These are phyloP conservation scores for Dolichotis patagonum DNA, from an alignment of 2,113 vertebrate species.

Conservation along the genomic window DNA sequence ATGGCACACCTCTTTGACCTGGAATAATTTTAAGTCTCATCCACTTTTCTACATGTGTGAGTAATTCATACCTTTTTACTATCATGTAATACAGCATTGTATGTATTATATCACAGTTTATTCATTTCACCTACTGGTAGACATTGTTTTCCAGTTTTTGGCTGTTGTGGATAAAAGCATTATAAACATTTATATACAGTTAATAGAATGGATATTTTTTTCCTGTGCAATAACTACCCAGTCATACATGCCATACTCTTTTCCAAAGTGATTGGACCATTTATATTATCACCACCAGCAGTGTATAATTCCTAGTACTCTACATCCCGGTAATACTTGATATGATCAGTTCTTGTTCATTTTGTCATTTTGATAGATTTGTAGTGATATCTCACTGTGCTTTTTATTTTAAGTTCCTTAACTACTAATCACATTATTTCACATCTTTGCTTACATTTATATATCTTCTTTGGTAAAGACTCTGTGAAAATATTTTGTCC, in stretches of 20 bases:
- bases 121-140: not conserved
- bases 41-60: not conserved
- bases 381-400: not conserved
- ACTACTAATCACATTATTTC: not conserved
- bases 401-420: constrained; percentile 9
- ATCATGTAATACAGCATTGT: not conserved
- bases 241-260: not conserved
- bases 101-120: not conserved
- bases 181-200: not conserved
- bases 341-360: not conserved
- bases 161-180: not conserved
- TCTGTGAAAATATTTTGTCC: constrained; percentile 14
- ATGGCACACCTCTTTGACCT: not conserved
- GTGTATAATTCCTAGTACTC: not conserved
- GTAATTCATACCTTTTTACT: constrained; percentile 29
- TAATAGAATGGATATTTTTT: not conserved
- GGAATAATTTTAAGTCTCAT: not conserved
- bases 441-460: not conserved
- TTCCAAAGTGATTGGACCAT: not conserved
- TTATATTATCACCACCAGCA: not conserved
- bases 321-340: not conserved
- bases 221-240: not conserved
- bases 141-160: not conserved
- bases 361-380: not conserved
- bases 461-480: not conserved